phyloP scores from a whole-genome alignment of 2,797 vertebrate species.

The Trachops cirrhosus region DNA sequence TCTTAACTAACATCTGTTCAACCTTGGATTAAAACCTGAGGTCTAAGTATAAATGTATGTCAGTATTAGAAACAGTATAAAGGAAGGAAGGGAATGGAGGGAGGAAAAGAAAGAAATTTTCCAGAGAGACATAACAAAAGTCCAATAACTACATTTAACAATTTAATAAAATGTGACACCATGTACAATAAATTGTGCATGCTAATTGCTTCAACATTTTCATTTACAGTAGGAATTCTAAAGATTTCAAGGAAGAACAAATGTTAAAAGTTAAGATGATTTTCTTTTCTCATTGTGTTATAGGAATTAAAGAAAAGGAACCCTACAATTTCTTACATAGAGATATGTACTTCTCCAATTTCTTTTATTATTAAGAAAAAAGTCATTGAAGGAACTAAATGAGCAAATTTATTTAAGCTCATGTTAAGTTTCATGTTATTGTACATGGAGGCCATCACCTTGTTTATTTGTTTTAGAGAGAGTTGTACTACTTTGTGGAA shows the following conservation, averaged over 20 bases:
- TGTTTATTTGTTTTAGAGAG: background rate
- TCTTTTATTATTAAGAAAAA: conserved; percentile 21
- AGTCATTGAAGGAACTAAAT: background rate
- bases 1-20: conserved; percentile 2
- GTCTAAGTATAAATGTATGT: background rate
- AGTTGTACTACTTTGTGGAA: conserved; percentile 9
- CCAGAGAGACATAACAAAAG: background rate
- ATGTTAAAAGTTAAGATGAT: background rate
- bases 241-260: background rate
- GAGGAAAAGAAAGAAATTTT: background rate
- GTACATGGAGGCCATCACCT: background rate
- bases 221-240: background rate
- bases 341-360: background rate
- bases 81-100: background rate
- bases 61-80: conserved; percentile 3
- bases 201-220: background rate
- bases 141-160: background rate
- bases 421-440: conserved; percentile 2
- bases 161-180: background rate
- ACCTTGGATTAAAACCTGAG: background rate
- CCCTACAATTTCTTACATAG: background rate
- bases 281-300: background rate
- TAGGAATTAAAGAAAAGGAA: background rate
- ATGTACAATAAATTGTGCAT: background rate
- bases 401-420: conserved; percentile 22